Base-by-base conservation (phyloP, 2,888 invertebrate species). In the Troilus luridus region DNA sequence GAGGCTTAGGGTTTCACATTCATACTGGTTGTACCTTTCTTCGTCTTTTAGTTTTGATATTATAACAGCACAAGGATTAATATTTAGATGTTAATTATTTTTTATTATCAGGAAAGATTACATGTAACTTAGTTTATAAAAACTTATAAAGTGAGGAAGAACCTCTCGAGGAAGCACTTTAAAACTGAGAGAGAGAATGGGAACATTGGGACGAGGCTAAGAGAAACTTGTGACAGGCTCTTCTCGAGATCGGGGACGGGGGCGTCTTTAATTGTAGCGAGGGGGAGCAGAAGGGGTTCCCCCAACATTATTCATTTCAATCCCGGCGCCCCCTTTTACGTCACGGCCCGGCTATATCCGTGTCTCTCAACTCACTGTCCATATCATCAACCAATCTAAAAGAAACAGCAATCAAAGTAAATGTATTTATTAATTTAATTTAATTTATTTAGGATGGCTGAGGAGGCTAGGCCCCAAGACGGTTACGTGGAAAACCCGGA, bases 211-310 rank as follows among this genome's bases (percentile, higher is more conserved):
- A 56, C 9, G 54, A 56, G 21, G 0, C 56, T 12, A 2, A 0
- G 54, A n/a, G 85, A 67, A 85, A 85, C 85, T 85, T 85, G 54
- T 85, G 85, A 85, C 85, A 85, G 27, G 14, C 24, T 56, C 85
- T 56, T n/a, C 21, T 11, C 9, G 24, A 21, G 21, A 41, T 41
- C 41, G 56, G 85, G 77, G 77, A 17, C 12, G 56, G 19, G 67
- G n/a, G 67, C 17, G 56, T 85, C 85, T 85, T 85, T 85, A 85
- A 85, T 85, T 85, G 85, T 85, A 85, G 56, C 85, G 85, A 56
- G 85, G 85, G 41, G 85, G 54, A n/a, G 41, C 56, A 17, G 27
- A 19, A 41, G 27, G 77, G 77, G 56, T n/a, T 0, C 21, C n/a
- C 85, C 85, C 54, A 56, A 56, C 85, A 85, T 85, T 56, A 85